Base-by-base conservation (phyloP, 2,888 invertebrate species). In the Dorcus parallelipipedus region DNA sequence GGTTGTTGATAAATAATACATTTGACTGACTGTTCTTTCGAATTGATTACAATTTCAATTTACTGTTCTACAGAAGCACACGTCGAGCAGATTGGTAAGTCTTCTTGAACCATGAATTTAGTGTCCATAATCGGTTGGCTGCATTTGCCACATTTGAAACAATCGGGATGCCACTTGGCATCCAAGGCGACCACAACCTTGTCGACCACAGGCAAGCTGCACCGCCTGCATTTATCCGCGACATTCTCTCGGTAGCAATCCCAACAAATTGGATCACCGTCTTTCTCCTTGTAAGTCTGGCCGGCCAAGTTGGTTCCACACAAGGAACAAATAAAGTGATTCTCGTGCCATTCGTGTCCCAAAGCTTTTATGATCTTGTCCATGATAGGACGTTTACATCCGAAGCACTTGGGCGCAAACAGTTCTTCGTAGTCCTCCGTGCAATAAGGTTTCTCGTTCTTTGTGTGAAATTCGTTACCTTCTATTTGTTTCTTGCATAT, bases 91-190 rank as follows among this genome's bases (percentile, higher is more conserved):
- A 60, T 9, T n/a, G 60, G 56, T 50, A 52, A 47, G 17, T 49
- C 56, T 10, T 57, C 38, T 54, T 57, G 56, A 33, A 60, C 57
- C 42, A 49, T 50, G 53, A 60, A 60, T 45, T 51, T 49, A 38
- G 56, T 84, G 62, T 89, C 88, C 57, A 86, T 86, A 69, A 60
- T 57, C 9, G 51, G 48, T 40, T 53, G 48, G 4, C 45, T 53
- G 40, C 57, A 60, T 57, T 50, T 60, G 33, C 89, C 87, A 84
- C 97, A 97, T 73, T 91, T 93, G 82, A 97, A 97, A 80, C 97
- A 97, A 68, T 93, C 90, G 64, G 93, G 86, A 71, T 97, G 97
- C 97, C 97, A 97, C 78, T 96, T 95, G 67, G 88, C 87, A 75
- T 91, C 91, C 60, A 97, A 83, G 33, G 96, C 97, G 52, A 95